Evolutionary conservation across 2,797 vertebrate species (phyloP).

Genomic region (Spheniscus humboldti): DNA sequence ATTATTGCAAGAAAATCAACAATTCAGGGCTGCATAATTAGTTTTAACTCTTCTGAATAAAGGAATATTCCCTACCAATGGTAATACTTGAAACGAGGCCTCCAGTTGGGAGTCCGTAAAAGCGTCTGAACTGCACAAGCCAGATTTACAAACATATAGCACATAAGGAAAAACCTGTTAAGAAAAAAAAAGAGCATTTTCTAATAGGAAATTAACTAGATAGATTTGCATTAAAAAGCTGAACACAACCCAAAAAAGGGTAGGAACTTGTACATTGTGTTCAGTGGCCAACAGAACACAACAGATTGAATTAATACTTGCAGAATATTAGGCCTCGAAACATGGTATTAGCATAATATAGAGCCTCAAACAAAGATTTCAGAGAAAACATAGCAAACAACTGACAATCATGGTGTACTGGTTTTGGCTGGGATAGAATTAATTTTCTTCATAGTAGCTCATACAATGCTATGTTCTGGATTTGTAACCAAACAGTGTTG

Average conservation of each 20-base stretch:
- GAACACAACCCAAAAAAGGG: not conserved
- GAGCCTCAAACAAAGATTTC: not conserved
- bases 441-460: not conserved
- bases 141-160: constrained; percentile 96
- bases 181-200: not conserved
- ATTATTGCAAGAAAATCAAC: not conserved
- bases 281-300: not conserved
- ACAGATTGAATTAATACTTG: not conserved
- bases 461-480: not conserved
- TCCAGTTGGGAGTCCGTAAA: constrained; percentile 93
- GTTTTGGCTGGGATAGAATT: not conserved
- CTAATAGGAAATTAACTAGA: not conserved
- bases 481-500: not conserved
- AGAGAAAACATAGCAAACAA: not conserved
- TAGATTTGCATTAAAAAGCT: not conserved
- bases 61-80: constrained; percentile 81
- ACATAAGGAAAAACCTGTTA: constrained; percentile 96
- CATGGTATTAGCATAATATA: not conserved
- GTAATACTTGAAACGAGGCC: constrained; percentile 94
- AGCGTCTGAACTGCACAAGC: constrained; percentile 94
- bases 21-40: not conserved
- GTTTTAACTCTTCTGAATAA: not conserved
- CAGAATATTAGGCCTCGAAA: not conserved
- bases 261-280: not conserved
- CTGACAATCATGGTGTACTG: not conserved